A percentile compares a stretch with the other conserved stretches of the same genome.
Conservation (phyloP, 2,113 vertebrate genomes). For the Phylloscopus whistleri region DNA sequence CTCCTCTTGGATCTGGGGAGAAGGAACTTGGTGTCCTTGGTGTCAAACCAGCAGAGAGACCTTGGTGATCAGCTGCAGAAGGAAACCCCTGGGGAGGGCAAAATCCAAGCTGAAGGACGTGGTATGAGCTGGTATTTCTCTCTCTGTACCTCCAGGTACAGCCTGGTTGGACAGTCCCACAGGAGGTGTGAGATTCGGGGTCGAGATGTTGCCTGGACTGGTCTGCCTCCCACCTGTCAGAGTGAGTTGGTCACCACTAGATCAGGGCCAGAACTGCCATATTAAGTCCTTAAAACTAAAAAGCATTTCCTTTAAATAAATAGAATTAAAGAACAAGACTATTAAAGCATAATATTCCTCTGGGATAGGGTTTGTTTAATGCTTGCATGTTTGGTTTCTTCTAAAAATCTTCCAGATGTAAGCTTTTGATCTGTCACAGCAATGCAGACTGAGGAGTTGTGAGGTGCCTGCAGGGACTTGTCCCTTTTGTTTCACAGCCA, state of each 20-base stretch:
- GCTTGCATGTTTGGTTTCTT: neutral
- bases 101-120: neutral
- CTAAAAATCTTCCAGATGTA: neutral
- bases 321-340: neutral
- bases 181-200: conserved; percentile 25
- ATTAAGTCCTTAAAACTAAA: neutral
- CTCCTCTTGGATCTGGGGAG: neutral
- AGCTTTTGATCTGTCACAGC: neutral
- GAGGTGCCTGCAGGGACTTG: neutral
- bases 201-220: conserved; percentile 5
- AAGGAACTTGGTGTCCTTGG: neutral
- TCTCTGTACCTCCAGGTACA: conserved; percentile 2
- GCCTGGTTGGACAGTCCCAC: neutral
- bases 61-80: neutral
- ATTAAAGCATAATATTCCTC: neutral
- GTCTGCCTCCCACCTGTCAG: conserved; percentile 3
- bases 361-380: neutral
- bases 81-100: neutral
- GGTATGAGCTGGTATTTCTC: neutral
- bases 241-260: conserved; percentile 16
- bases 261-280: neutral
- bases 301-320: neutral
- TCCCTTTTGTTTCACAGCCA: neutral
- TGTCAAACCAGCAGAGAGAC: neutral
- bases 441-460: neutral